phyloP scores from a whole-genome alignment of 2,888 invertebrate species.

The Drosophila tripunctata region DNA sequence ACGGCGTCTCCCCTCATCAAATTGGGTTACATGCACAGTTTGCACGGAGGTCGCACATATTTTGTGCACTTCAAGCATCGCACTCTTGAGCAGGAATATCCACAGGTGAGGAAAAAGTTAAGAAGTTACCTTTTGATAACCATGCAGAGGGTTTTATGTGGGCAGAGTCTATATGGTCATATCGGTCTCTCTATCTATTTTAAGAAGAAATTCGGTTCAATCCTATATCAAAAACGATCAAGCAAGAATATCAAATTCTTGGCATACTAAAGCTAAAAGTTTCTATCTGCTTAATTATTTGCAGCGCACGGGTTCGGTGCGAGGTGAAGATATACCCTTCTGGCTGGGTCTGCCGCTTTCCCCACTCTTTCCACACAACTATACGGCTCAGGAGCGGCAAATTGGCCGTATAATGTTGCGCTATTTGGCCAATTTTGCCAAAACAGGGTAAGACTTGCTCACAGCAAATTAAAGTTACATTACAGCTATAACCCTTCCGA shows the following conservation, averaged over 20 bases:
- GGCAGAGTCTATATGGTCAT: too few relatives aligned
- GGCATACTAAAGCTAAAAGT: background rate
- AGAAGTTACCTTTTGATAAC: too few relatives aligned
- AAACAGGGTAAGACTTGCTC: slow-evolving; percentile 90
- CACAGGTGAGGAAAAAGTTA: too few relatives aligned
- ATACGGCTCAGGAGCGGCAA: slow-evolving; percentile 90
- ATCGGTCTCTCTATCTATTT: too few relatives aligned
- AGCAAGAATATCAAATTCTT: too few relatives aligned
- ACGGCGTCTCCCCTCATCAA: slow-evolving; percentile 93
- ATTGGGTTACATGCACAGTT: slow-evolving; percentile 91
- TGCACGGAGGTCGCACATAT: slow-evolving; percentile 91
- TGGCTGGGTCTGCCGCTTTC: slow-evolving; percentile 91
- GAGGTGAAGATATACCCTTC: slow-evolving; percentile 94
- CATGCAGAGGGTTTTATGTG: too few relatives aligned
- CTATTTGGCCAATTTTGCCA: slow-evolving; percentile 94
- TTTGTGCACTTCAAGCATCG: slow-evolving; percentile 95
- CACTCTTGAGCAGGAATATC: slow-evolving; percentile 91
- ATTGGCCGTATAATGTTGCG: slow-evolving; percentile 92
- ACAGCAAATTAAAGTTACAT: background rate
- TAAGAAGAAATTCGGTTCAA: too few relatives aligned
- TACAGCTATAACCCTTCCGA: background rate
- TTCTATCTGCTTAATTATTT: background rate
- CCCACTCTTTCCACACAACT: slow-evolving; percentile 90
- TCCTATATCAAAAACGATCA: too few relatives aligned
- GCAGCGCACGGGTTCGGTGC: slow-evolving; percentile 91